phyloP scores from a whole-genome alignment of 2,113 vertebrate genomes.

The Trinectes maculatus region DNA sequence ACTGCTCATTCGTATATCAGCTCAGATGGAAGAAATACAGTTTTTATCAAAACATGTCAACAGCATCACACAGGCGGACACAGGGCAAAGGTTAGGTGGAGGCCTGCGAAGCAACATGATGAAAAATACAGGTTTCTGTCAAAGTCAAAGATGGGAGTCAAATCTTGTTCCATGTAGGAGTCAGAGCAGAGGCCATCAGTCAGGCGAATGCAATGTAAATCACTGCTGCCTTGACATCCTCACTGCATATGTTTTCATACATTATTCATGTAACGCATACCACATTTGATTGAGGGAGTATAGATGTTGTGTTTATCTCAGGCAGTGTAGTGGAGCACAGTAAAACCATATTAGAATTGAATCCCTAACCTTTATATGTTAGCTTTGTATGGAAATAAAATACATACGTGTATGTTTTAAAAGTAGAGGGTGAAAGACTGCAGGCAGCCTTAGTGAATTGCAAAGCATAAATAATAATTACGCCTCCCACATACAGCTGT shows the following conservation, averaged over 20 bases:
- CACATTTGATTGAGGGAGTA: background rate
- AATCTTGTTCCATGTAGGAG: slow-evolving; percentile 13
- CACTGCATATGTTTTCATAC: slow-evolving; percentile 13
- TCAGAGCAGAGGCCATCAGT: slow-evolving; percentile 11
- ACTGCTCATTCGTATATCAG: background rate
- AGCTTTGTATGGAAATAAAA: too few relatives aligned
- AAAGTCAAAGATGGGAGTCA: slow-evolving; percentile 10
- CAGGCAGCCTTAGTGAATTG: too few relatives aligned
- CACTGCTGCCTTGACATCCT: background rate
- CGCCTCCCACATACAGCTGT: too few relatives aligned
- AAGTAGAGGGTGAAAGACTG: too few relatives aligned
- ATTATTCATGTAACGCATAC: slow-evolving; percentile 24
- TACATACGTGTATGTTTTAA: too few relatives aligned
- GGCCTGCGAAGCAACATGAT: background rate
- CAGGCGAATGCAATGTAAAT: slow-evolving; percentile 9
- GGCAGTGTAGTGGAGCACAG: background rate
- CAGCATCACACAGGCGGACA: background rate
- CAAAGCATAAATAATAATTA: too few relatives aligned
- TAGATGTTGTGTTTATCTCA: slow-evolving; percentile 1
- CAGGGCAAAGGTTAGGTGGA: background rate
- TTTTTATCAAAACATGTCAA: background rate
- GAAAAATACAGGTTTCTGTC: background rate
- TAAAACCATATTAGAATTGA: background rate
- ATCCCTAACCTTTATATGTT: too few relatives aligned
- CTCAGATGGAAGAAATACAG: background rate